These are phyloP conservation scores for Eupithecia subumbrata DNA, from an alignment of 2,888 invertebrate species.

Conservation along the genomic window DNA sequence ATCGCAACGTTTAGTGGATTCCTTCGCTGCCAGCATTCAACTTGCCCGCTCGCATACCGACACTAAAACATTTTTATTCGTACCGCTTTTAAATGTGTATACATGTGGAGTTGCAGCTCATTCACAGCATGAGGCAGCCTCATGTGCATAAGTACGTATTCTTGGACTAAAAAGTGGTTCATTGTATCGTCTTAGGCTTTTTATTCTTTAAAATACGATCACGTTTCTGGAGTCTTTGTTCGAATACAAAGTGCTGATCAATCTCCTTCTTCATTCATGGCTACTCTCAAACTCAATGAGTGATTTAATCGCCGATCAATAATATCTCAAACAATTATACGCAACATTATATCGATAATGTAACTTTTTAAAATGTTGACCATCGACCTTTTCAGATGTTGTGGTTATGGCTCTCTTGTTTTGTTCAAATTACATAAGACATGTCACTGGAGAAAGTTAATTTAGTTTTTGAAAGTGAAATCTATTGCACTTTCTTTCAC, in stretches of 20 bases:
- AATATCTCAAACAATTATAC: constrained; percentile 35
- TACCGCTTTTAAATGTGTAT: constrained; percentile 37
- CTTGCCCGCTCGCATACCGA: constrained; percentile 63
- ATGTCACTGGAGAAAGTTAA: constrained; percentile 84
- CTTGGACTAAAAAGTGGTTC: constrained; percentile 56
- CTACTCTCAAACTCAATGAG: constrained; percentile 20
- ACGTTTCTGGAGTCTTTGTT: constrained; percentile 32
- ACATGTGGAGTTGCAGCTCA: constrained; percentile 49
- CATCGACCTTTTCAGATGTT: constrained; percentile 77
- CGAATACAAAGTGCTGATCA: constrained; percentile 37
- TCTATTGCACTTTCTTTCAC: constrained; percentile 83
- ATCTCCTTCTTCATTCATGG: constrained; percentile 34
- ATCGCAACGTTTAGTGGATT: constrained; percentile 64
- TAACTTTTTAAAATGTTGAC: constrained; percentile 46
- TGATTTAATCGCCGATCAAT: constrained; percentile 23
- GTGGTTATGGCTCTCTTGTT: constrained; percentile 77
- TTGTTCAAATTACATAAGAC: constrained; percentile 80
- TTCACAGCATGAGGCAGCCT: constrained; percentile 55
- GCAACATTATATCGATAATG: constrained; percentile 44
- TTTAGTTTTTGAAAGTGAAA: constrained; percentile 84
- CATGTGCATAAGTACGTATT: constrained; percentile 28
- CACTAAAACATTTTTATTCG: constrained; percentile 63
- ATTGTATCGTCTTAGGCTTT: constrained; percentile 39
- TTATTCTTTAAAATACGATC: constrained; percentile 35
- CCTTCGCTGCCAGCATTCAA: constrained; percentile 59